Evolutionary conservation across 2,888 invertebrate genomes (phyloP), one percentile per base, ranked within the genome.

Genomic region (Apotomis betuletana): DNA sequence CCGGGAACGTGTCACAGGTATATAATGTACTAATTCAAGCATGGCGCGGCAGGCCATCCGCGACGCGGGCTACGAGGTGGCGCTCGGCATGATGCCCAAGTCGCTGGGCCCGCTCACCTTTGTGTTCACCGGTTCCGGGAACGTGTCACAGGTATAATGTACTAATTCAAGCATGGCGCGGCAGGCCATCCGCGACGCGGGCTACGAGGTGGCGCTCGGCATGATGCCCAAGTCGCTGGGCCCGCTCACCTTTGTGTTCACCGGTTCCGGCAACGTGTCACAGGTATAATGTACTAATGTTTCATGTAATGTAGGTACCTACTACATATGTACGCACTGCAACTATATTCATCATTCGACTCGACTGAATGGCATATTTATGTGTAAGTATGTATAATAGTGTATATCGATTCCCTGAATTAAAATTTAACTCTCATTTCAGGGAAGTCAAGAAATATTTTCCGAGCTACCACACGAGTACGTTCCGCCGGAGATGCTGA

Each of bases 51-150:
- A 99, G 88, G 98, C 99, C 0, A 97, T 99, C 57, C 94, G 99
- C 15, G 99, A 99, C 87, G 98, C 99, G n/a, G 99, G 99, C 0
- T 99, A 99, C 88, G 99, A 99, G 92, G 98, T 99, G 62, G 96
- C 99, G 0, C 91, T 99, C 67, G 97, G 96, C 4, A 96, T 98
- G 94, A 98, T 99, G 98, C 99, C 99, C 1, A 97, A 97, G 88
- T 99, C 99, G 0, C 96, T 99, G 64, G 99, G 99, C 3, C 99
- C 99, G 0, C 91, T 99, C 64, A 99, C 99, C 0, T 98, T 99
- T 88, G 97, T 99, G 0, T 99, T 99, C 85, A 99, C 99, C 8
- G 99, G 99, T 6, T 97, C 98, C 5, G 99, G 99, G 15, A 99
- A 99, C 88, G 99, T 99, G 0, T 99, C 99, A 0, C 97, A 98